A percentile compares a stretch with the other conserved stretches of the same genome.
Evolutionary conservation across 2,113 vertebrate species (phyloP).

Genomic region (Paradoxurus hermaphroditus): DNA sequence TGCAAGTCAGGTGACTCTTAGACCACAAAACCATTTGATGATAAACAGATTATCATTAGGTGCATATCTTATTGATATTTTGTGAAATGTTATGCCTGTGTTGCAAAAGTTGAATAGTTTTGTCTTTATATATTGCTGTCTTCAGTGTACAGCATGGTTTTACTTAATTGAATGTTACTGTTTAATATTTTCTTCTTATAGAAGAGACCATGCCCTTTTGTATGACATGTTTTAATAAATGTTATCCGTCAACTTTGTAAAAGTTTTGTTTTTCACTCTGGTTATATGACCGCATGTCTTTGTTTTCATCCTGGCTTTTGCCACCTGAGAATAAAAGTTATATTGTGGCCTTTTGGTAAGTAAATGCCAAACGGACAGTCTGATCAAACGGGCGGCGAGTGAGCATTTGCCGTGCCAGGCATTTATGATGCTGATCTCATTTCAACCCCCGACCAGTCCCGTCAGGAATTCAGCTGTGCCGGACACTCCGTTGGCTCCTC

Average conservation of each 20-base stretch:
- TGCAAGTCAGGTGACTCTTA: slow-evolving; percentile 84
- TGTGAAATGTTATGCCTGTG: slow-evolving; percentile 85
- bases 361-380: slow-evolving; percentile 51
- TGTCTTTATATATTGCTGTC: slow-evolving; percentile 85
- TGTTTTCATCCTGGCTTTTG: slow-evolving; percentile 78
- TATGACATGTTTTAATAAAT: slow-evolving; percentile 91
- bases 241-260: slow-evolving; percentile 86
- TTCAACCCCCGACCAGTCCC: neutral
- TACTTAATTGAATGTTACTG: slow-evolving; percentile 84
- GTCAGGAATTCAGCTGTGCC: no score
- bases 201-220: slow-evolving; percentile 87
- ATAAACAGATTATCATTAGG: slow-evolving; percentile 82
- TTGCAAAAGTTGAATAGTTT: slow-evolving; percentile 85
- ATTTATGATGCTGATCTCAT: neutral
- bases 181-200: slow-evolving; percentile 91
- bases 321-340: slow-evolving; percentile 64
- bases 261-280: slow-evolving; percentile 78
- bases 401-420: neutral
- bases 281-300: slow-evolving; percentile 72
- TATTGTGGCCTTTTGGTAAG: slow-evolving; percentile 59
- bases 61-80: slow-evolving; percentile 85
- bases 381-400: neutral
- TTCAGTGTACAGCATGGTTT: slow-evolving; percentile 86
- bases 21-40: slow-evolving; percentile 79
- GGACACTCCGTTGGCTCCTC: neutral